Evolutionary conservation across 2,888 invertebrate species (phyloP), one percentile per base, ranked within the genome.

Genomic region (Pseudeuparius sepicola): DNA sequence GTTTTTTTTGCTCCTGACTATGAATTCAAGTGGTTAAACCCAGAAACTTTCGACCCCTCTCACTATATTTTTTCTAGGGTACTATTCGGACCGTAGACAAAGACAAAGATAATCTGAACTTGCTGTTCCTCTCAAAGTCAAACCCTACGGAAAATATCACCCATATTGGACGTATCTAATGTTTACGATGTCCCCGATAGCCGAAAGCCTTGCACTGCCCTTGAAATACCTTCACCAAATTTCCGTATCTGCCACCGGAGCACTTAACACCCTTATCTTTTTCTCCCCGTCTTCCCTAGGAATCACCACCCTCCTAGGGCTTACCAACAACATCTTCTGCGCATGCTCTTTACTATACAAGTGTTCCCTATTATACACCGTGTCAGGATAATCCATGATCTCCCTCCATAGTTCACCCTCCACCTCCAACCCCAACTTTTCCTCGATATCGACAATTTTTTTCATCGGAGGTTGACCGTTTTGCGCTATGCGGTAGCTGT

Each of bases 401-500:
- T 79, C 77, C 39, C 73, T 71, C 50, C 77, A 64, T 47, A 79
- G 65, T 55, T 74, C 74, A 10, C 68, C 71, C 28, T 69, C 64
- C 45, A 75, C 68, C 62, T 73, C 74, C 40, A 69, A 68, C 56
- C 74, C 73, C 48, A 74, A 48, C 14, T 40, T 45, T 36, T 53
- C 49, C 33, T 52, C 50, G 24, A 49, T 34, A 15, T 52, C 43
- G 27, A 70, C 57, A 45, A 68, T 66, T 56, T 73, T 77, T 60
- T 71, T 74, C 31, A 79, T 75, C 2, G 41, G 40, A n/a, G 39
- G 32, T 20, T 75, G 68, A 14, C 76, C 75, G 46, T 74, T 75
- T 61, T 86, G 86, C 10, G 87, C 87, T 60, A 82, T 70, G 45
- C 84, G 75, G 57, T 87, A 87, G 62, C 86, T 87, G 59, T 87